A percentile compares a stretch with the other conserved stretches of the same genome.
These are phyloP conservation scores for Nemopilema nomurai DNA, from an alignment of 30 jellyfish, hydroid and myxozoan genomes.

Conservation along the genomic window DNA sequence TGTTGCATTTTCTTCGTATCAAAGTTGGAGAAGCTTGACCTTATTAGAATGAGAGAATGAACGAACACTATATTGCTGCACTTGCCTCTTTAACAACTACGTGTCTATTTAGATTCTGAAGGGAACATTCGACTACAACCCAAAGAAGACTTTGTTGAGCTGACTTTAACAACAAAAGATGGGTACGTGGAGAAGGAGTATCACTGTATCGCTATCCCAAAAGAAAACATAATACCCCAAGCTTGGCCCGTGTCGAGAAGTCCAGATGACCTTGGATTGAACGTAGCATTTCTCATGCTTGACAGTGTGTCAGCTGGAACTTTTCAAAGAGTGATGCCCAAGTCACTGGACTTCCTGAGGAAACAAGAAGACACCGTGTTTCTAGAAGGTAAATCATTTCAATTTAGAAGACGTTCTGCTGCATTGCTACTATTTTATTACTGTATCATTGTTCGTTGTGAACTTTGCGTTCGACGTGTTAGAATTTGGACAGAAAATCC, in stretches of 20 bases:
- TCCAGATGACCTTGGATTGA: conserved; percentile 20
- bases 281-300: conserved; percentile 35
- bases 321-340: conserved; percentile 43
- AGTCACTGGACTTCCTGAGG: conserved; percentile 18
- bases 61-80: background rate
- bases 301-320: conserved; percentile 43
- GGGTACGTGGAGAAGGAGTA: conserved; percentile 18
- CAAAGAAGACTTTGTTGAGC: conserved; percentile 24
- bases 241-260: conserved; percentile 11
- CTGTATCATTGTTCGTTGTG: too few relatives aligned
- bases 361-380: conserved; percentile 17
- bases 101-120: background rate
- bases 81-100: background rate
- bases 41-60: background rate
- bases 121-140: conserved; percentile 7
- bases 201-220: conserved; percentile 17
- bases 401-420: too few relatives aligned
- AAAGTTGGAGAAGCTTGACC: background rate
- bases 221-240: background rate
- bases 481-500: too few relatives aligned
- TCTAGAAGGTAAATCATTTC: conserved; percentile 51
- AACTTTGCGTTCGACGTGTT: too few relatives aligned
- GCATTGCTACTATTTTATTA: too few relatives aligned
- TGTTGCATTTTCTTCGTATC: too few relatives aligned
- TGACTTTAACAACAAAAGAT: conserved; percentile 4